These are phyloP conservation scores for Montifringilla adamsi DNA, from an alignment of 2,113 vertebrate genomes.

Conservation along the genomic window DNA sequence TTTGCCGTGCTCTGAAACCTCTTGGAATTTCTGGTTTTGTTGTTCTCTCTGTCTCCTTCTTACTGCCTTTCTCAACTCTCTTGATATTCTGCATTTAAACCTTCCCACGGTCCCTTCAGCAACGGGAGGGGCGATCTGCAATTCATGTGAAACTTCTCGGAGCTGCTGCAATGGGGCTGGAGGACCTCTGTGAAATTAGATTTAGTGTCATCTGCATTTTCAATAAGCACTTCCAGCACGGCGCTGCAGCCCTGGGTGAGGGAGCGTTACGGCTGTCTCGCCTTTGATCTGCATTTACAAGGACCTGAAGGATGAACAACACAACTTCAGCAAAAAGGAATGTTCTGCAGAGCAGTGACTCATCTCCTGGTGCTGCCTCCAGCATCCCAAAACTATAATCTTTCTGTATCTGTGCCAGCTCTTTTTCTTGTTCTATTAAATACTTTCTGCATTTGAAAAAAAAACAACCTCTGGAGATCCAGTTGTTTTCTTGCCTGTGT, in stretches of 20 bases:
- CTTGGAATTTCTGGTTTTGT: background rate
- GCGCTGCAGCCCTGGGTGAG: background rate
- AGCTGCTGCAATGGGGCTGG: background rate
- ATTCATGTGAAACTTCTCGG: rapidly evolving
- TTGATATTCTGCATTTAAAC: rapidly evolving
- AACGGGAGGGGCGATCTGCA: rapidly evolving
- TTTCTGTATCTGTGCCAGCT: background rate
- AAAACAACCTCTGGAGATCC: background rate
- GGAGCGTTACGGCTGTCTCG: background rate
- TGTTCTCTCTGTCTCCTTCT: background rate
- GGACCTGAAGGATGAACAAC: background rate
- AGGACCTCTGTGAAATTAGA: background rate
- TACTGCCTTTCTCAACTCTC: background rate
- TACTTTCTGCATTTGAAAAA: background rate
- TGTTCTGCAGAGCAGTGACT: background rate
- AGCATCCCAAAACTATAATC: background rate
- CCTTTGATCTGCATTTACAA: conserved; percentile 43
- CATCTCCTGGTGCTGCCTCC: background rate
- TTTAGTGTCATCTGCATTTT: conserved; percentile 3
- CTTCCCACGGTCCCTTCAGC: background rate
- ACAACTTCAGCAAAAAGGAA: background rate
- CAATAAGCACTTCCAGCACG: background rate
- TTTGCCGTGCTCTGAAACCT: background rate
- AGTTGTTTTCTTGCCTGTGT: background rate
- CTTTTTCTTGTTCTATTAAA: conserved; percentile 19